Base-by-base conservation (phyloP, 2,113 vertebrate species). In the Platichthys stellatus region DNA sequence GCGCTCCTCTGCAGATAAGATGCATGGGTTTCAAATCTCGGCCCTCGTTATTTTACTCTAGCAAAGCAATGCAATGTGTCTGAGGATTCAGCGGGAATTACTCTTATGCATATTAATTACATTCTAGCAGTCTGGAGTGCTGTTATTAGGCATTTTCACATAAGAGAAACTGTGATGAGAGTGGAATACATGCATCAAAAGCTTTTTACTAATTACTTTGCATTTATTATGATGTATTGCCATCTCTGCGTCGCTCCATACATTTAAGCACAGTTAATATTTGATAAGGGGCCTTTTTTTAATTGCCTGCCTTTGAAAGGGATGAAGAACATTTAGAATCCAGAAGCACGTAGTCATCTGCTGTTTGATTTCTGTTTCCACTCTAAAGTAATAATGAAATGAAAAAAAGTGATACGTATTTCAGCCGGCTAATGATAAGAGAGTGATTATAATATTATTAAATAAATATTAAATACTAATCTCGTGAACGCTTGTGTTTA, bases 21-120 rank as follows among this genome's bases (percentile, higher is more conserved):
- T 21, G 59, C 81, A 74, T 81, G 71, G 85, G 69, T 86, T 87
- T 84, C 49, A 87, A 89, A 90, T 60, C 24, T 23, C 20, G 12
- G 51, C 17, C 24, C 47, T 75, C 72, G 38, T 28, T 70, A 72
- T 83, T 84, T 90, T 60, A 65, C 58, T 14, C 13, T 4, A 60
- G 26, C 61, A 74, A 83, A 82, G 35, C 40, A 63, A 83, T 61
- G 51, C 71, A 69, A 24, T 72, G 65, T 69, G 74, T 77, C 72
- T 79, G 64, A 86, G 60, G 80, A 88, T 86, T 89, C 51, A 71
- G 81, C 63, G 80, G 61, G 91, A 86, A 81, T 65, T 54, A 77
- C 73, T 78, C 70, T 53, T 76, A 69, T 75, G 76, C 85, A 74
- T 89, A 85, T 93, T 89, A 89, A 92, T 89, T 88, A 62, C 68